phyloP scores from a whole-genome alignment of 2,888 invertebrate genomes.

The Adelphocoris suturalis region DNA sequence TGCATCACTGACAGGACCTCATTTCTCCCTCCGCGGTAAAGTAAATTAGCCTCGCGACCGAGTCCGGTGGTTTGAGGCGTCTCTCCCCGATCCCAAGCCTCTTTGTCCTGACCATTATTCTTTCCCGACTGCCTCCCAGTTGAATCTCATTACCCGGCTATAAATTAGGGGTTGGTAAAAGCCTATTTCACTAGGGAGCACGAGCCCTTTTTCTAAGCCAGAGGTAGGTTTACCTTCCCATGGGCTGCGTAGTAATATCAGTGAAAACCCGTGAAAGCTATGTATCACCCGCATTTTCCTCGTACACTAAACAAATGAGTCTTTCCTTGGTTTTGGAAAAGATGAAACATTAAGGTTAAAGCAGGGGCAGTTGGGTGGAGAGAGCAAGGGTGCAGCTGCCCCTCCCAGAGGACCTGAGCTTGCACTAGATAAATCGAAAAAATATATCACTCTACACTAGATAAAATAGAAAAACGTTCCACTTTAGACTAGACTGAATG shows the following conservation, averaged over 20 bases:
- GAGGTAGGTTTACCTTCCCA: background rate
- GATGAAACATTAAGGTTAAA: too few species aligned
- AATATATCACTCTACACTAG: too few species aligned
- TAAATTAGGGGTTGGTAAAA: slow-evolving; percentile 43
- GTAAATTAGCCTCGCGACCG: background rate
- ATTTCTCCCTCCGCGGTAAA: slow-evolving; percentile 3
- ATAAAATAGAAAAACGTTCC: too few species aligned
- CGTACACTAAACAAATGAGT: background rate
- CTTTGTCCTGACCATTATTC: slow-evolving; percentile 10
- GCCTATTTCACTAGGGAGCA: slow-evolving; percentile 20
- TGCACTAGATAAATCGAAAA: too few species aligned
- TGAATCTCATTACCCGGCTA: slow-evolving; percentile 54
- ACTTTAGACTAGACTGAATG: too few species aligned
- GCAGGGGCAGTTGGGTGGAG: too few species aligned
- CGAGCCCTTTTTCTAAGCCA: background rate
- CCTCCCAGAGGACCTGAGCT: too few species aligned
- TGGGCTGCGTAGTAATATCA: background rate
- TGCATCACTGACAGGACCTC: slow-evolving; percentile 14
- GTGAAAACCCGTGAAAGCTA: background rate
- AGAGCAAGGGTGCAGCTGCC: too few species aligned
- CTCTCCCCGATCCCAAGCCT: background rate
- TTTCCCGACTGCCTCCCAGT: slow-evolving; percentile 38
- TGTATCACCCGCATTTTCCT: background rate
- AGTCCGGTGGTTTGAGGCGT: background rate
- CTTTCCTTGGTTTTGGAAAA: background rate